phyloP scores from a whole-genome alignment of 2,113 vertebrate genomes.

The Eptesicus fuscus region DNA sequence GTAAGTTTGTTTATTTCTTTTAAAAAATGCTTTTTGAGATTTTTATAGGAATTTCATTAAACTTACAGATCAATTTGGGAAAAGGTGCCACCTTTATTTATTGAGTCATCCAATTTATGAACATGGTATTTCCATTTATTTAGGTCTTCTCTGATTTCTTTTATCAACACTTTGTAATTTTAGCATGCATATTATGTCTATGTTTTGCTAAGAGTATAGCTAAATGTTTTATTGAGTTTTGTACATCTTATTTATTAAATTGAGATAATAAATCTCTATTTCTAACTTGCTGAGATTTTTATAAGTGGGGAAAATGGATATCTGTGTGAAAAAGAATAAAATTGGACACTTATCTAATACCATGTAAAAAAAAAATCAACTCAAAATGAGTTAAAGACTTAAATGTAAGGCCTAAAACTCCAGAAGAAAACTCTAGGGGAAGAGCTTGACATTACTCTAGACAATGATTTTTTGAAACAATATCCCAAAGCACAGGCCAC shows the following conservation, averaged over 20 bases:
- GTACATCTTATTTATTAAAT: neutral
- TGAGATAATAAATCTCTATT: neutral
- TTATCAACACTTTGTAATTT: neutral
- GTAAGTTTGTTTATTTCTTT: neutral
- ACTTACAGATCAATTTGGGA: neutral
- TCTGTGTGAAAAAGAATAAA: neutral
- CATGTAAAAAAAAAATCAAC: neutral
- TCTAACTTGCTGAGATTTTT: neutral
- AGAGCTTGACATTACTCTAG: neutral
- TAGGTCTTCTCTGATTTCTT: conserved; percentile 23
- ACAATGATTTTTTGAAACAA: neutral
- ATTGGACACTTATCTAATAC: neutral
- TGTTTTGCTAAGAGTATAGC: neutral
- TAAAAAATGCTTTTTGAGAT: neutral
- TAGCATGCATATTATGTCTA: neutral
- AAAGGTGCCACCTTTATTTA: neutral
- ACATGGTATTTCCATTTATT: neutral
- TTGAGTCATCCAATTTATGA: neutral
- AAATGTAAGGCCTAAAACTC: neutral
- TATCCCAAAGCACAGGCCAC: neutral
- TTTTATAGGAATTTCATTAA: neutral
- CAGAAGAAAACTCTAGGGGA: neutral
- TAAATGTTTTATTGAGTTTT: neutral
- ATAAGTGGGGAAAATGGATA: neutral
- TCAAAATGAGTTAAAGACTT: neutral